Base-by-base conservation (phyloP, 2,888 invertebrate genomes). In the Pheosia gnoma region DNA sequence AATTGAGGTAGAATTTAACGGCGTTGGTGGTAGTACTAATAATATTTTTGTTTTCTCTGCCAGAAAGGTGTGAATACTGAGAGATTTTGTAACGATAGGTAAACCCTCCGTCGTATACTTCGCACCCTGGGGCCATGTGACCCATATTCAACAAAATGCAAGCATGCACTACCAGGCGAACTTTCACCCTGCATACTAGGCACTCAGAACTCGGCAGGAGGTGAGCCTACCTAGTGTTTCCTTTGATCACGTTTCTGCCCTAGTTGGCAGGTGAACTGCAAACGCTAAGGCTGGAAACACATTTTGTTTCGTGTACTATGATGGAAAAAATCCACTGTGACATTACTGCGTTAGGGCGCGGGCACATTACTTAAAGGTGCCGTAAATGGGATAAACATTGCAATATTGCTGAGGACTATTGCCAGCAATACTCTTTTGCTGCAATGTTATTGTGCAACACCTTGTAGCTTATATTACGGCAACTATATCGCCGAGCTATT, bases 201-300 rank as follows among this genome's bases (percentile, higher is more conserved):
- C 74, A 82, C 84, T 81, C 83, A 85, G 78, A 75, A 72, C 77
- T 74, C 77, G 80, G 68, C 81, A 84, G 84, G 84, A 84, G 86
- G 80, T 80, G 75, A 74, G 72, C 74, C 71, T 75, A 72, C 76
- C 75, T 74, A 72, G 75, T 74, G 75, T 79, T 83, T 80, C 84
- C 85, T 86, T 86, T 85, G 86, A 86, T 85, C 82, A 83, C 78
- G 71, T 72, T 80, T 82, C 81, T 84, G 86, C 84, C 79, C 86
- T 81, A 86, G 85, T 86, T 86, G 82, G 80, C 82, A 75, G 72
- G 75, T 74, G 76, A 75, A 77, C 72, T 72, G 68, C 66, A 74
- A 75, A 74, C 76, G 80, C 78, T 81, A 80, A 74, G 83, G 25
- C 25, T 25, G 25, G 25, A 25, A 25, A 25, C 25, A 25, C 25